Evolutionary conservation across 2,888 invertebrate genomes (phyloP).

Genomic region (Drosophila glabriapex): DNA sequence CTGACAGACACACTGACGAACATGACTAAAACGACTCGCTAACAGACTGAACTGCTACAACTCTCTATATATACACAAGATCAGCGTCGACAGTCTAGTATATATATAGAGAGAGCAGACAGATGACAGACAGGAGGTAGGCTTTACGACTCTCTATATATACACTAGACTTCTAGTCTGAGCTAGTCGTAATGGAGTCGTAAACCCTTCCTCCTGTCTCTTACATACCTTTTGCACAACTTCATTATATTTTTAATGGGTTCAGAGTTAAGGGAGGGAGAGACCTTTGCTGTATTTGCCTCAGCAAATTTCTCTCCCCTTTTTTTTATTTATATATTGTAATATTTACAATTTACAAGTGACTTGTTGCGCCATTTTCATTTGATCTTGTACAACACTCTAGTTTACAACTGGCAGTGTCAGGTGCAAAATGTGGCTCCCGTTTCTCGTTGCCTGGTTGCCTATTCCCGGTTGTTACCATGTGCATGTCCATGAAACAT

Average conservation of each 20-base stretch:
- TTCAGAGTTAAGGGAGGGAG: not conserved
- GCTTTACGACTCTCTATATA: not conserved
- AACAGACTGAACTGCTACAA: not conserved
- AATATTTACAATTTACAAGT: not conserved
- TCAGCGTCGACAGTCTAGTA: not conserved
- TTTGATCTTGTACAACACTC: not conserved
- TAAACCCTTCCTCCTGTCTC: not conserved
- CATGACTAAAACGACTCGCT: not conserved
- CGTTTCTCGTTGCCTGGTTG: not conserved
- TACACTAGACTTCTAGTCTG: not conserved
- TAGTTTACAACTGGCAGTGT: conserved; percentile 2
- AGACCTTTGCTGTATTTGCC: conserved; percentile 1
- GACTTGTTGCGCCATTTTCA: conserved; percentile 8
- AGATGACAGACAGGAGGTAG: not conserved
- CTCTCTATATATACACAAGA: not conserved
- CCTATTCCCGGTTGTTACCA: conserved; percentile 26
- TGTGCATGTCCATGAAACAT: conserved; percentile 59
- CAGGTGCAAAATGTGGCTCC: conserved; percentile 30
- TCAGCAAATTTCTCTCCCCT: conserved; percentile 47
- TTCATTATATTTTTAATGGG: not conserved
- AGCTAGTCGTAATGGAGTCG: not conserved
- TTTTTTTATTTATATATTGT: conserved; percentile 11
- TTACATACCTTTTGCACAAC: not conserved
- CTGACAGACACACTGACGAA: not conserved
- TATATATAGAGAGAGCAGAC: not conserved